Percentiles rank a stretch among this genome's conserved stretches.
These are phyloP conservation scores for Drosophila longiperda DNA, from an alignment of 2,888 invertebrate species.

Conservation along the genomic window DNA sequence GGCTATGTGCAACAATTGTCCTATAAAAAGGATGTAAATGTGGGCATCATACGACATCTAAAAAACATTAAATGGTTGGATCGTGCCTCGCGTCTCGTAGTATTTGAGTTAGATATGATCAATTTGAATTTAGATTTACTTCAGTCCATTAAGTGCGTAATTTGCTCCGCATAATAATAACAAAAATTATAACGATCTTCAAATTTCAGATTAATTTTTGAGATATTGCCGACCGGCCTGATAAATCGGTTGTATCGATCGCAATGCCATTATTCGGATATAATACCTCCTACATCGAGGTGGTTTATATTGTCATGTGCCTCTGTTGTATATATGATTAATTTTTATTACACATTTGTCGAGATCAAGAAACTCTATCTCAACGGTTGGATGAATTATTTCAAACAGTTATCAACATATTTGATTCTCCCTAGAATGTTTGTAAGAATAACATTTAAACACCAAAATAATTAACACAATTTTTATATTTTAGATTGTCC, in stretches of 20 bases:
- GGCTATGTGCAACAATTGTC: constrained; percentile 87
- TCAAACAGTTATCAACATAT: constrained; percentile 77
- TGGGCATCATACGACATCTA: constrained; percentile 85
- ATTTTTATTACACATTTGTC: constrained; percentile 87
- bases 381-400: constrained; percentile 85
- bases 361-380: constrained; percentile 86
- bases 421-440: neutral
- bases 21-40: constrained; percentile 83
- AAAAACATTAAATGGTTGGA: constrained; percentile 88
- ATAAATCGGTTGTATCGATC: constrained; percentile 86
- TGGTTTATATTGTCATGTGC: constrained; percentile 85
- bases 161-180: neutral
- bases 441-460: constrained; percentile 9
- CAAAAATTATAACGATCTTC: neutral
- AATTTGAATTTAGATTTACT: constrained; percentile 90
- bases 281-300: constrained; percentile 85
- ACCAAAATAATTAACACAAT: neutral
- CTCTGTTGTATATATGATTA: constrained; percentile 86
- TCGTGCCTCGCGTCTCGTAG: constrained; percentile 88
- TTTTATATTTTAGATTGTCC: constrained; percentile 53
- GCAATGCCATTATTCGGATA: constrained; percentile 86
- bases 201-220: constrained; percentile 87
- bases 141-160: constrained; percentile 87
- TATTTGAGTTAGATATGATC: constrained; percentile 90
- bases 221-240: constrained; percentile 89